Evolutionary conservation across 2,113 vertebrate genomes (phyloP).

Genomic region (Sminthopsis crassicaudata): DNA sequence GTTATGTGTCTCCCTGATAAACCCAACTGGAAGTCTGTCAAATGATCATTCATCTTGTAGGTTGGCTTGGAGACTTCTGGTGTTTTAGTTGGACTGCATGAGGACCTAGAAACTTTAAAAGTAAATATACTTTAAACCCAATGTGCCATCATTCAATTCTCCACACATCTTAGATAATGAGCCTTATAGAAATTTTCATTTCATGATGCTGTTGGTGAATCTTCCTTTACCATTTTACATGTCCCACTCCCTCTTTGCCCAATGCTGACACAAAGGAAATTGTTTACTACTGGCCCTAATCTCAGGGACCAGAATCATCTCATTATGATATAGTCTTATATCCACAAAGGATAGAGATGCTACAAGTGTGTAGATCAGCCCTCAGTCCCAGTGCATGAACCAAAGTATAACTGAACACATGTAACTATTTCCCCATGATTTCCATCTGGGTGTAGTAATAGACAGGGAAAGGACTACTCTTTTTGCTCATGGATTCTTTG

Average conservation of each 20-base stretch:
- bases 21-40: neutral
- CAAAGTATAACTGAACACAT: neutral
- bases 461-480: neutral
- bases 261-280: neutral
- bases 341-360: neutral
- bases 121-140: slow-evolving; percentile 46
- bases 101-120: neutral
- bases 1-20: neutral
- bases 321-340: neutral
- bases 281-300: neutral
- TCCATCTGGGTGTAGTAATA: slow-evolving; percentile 30
- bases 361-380: slow-evolving; percentile 12
- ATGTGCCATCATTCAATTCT: slow-evolving; percentile 26
- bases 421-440: slow-evolving; percentile 12
- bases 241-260: neutral
- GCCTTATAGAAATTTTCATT: slow-evolving; percentile 43
- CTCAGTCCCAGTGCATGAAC: neutral
- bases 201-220: slow-evolving; percentile 8
- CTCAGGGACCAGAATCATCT: neutral
- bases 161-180: slow-evolving; percentile 18
- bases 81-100: neutral
- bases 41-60: neutral
- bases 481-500: neutral
- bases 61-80: neutral
- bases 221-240: slow-evolving; percentile 26